Evolutionary conservation across 2,113 vertebrate genomes (phyloP), one percentile per base, ranked within the genome.

Genomic region (Sebastes fasciatus): DNA sequence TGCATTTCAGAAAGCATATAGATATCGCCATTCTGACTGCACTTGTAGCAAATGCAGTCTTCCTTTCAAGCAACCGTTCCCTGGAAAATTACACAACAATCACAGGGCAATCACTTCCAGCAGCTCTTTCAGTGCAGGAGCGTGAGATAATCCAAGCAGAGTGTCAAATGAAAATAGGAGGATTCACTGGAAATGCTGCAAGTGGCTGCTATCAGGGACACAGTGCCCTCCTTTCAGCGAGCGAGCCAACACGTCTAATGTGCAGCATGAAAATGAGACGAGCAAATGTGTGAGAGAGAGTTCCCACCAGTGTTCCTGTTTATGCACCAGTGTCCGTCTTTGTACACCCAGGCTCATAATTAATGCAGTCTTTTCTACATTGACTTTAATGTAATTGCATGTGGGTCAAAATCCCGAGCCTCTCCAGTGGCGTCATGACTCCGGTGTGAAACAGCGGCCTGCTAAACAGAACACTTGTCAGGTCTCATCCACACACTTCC

Each of bases 31-130:
- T 79, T 74, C 74, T 74, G 40, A 52, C 79, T 66, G 5, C 26
- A 65, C 43, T 52, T 60, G 45, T 49, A 45, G 34, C 58, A 77
- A 84, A 88, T 12, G 55, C 64, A 80, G 69, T 40, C 45, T 49
- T 81, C 67, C 14, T 80, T 81, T 74, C 42, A 16, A 51, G 5
- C 69, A 66, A 73, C 60, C 43, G 74, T 85, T 75, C 71, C 71
- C 2, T 45, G 66, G 34, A 78, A 85, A 89, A 90, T 81, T 51
- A 84, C 86, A 74, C 75, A 77, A 78, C 82, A 85, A 86, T 92
- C 83, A 76, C 60, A 69, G 6, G 60, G 79, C 74, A 79, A 79
- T 88, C 83, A 86, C 79, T 74, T 78, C 42, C 77, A 79, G 69
- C 46, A 67, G 65, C 54, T 55, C 40, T 78, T 67, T 77, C 48